Evolutionary conservation across 2,888 invertebrate genomes (phyloP), one percentile per base, ranked within the genome.

Genomic region (Morpho helenor): DNA sequence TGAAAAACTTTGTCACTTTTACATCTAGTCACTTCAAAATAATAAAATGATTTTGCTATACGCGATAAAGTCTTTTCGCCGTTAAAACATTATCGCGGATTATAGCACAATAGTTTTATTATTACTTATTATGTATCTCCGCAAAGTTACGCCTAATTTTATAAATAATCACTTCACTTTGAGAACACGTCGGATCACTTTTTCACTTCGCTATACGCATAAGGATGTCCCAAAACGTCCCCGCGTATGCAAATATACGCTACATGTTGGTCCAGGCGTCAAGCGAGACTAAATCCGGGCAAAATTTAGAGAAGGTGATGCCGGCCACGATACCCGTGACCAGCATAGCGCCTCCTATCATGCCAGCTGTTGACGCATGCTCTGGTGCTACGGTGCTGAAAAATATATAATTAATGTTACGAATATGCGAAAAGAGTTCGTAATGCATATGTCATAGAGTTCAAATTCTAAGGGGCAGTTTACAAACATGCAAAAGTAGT

Each of bases 331-430:
- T 95, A 49, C 99, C 99, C 0, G 97, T 94, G 42, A 99, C 95
- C 1, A 99, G 92, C 73, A 95, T 95, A 22, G 99, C 98, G 0
- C 96, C 98, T 47, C 96, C 98, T 81, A 98, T 96, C 99, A 99
- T 99, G 59, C 99, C 99, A 0, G 99, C 99, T 0, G 94, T 95
- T 0, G 95, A 90, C 10, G 96, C 95, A 79, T 97, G 91, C 72
- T 96, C 94, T 0, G 95, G 93, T n/a, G 96, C 94, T 10, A 97
- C 97, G 45, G 92, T 93, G 65, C 97, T 96, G 84, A 50, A 91
- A 64, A 51, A 52, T 53, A 44, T 31, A 31, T 31, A 31, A 31
- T 2, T 5, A 31, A 31, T 31, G 5, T 31, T 31, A 16, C 16
- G 1, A 16, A 16, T 16, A 16, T 16, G 16, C 16, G 16, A 16